These are phyloP conservation scores for Paracentrotus lividus DNA, from an alignment of 53 echinoderm and acorn worm species.

Conservation along the genomic window DNA sequence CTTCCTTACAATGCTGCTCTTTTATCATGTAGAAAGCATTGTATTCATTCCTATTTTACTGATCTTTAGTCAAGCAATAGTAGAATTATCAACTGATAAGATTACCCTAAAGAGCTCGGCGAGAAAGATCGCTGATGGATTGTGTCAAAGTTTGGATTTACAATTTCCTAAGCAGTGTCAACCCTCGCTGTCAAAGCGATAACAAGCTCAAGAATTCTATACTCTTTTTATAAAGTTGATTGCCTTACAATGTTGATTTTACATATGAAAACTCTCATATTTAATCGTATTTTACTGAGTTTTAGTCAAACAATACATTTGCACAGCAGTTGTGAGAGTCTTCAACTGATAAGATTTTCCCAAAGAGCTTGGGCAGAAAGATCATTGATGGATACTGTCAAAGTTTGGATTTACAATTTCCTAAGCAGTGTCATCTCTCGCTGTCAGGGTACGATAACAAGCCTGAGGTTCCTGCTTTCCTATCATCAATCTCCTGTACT, in stretches of 20 bases:
- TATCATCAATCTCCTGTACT: background rate
- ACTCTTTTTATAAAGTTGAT: too few species aligned
- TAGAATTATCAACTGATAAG: background rate
- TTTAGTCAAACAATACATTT: too few species aligned
- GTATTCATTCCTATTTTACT: too few species aligned
- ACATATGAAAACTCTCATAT: too few species aligned
- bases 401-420: constrained; percentile 23
- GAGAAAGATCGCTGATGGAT: background rate
- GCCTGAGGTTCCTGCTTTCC: background rate
- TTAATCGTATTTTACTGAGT: too few species aligned
- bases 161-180: background rate
- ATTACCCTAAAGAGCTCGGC: background rate
- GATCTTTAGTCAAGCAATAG: too few species aligned
- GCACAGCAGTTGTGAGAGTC: too few species aligned
- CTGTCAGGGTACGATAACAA: constrained; percentile 12
- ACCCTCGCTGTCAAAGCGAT: background rate
- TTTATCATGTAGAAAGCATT: too few species aligned
- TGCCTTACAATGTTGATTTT: too few species aligned
- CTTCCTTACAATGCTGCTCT: too few species aligned
- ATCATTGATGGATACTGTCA: background rate
- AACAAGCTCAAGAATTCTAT: background rate
- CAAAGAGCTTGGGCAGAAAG: background rate
- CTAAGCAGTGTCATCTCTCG: background rate
- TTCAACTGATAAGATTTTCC: background rate
- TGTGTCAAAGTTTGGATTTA: constrained; percentile 7